A percentile compares a stretch with the other conserved stretches of the same genome.
Evolutionary conservation across 1,140 invertebrate genomes (phyloP).

Genomic region (Frieseomelitta varia): DNA sequence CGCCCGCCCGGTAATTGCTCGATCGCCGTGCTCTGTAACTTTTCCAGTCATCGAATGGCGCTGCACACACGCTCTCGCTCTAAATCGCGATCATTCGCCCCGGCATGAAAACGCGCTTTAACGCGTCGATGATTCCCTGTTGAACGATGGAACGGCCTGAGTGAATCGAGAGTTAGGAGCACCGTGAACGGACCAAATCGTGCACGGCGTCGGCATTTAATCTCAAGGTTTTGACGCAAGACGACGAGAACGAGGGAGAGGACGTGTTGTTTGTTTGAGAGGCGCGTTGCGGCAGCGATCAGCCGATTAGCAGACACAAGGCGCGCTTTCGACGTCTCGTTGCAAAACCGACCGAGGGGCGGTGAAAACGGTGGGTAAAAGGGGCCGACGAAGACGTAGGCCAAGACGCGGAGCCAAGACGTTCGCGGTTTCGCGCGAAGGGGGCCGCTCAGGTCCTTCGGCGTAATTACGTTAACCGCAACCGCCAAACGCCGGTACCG

Average conservation of each 20-base stretch:
- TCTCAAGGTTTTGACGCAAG: conserved; percentile 24
- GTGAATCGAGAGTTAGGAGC: background rate
- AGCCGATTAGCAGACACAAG: conserved; percentile 64
- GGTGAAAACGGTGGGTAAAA: conserved; percentile 60
- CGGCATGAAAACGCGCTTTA: background rate
- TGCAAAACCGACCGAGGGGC: background rate
- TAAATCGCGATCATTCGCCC: conserved; percentile 4
- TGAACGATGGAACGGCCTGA: background rate
- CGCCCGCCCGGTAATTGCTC: conserved; percentile 73
- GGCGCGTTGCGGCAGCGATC: conserved; percentile 43
- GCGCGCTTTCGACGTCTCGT: background rate
- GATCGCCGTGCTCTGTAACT: conserved; percentile 48
- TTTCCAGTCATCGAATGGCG: conserved; percentile 22
- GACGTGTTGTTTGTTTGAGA: conserved; percentile 1
- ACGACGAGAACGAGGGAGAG: background rate
- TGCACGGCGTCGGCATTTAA: too few species aligned
- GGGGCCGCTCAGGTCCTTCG: conserved; percentile 74
- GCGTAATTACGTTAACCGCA: conserved; percentile 81
- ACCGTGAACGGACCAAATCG: conserved; percentile 6
- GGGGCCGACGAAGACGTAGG: conserved; percentile 3
- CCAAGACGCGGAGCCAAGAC: conserved; percentile 72
- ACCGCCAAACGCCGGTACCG: conserved; percentile 75
- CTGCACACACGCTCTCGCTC: background rate
- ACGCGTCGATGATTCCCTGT: background rate
- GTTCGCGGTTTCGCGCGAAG: conserved; percentile 78